phyloP scores from a whole-genome alignment of 2,797 vertebrate species.

The Pterois miles region DNA sequence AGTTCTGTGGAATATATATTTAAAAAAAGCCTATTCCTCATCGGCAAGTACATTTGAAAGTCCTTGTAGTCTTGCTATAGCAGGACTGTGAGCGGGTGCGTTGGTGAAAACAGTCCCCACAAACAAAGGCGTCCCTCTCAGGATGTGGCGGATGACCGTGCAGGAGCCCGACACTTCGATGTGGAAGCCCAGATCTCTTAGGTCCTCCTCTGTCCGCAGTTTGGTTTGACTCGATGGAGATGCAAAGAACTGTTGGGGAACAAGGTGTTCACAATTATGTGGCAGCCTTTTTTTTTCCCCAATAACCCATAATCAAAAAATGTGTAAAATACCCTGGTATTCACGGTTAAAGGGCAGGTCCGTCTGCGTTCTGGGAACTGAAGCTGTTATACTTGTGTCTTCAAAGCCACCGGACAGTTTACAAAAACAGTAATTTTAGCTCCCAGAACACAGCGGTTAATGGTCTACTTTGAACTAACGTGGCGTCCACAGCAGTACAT shows the following conservation, averaged over 20 bases:
- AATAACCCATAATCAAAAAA: background rate
- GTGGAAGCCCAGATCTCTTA: slow-evolving; percentile 88
- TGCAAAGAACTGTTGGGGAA: slow-evolving; percentile 88
- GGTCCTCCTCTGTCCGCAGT: slow-evolving; percentile 86
- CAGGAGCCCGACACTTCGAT: slow-evolving; percentile 94
- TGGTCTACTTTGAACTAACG: no score
- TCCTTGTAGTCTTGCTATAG: slow-evolving; percentile 90
- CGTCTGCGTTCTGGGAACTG: no score
- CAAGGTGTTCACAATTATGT: background rate
- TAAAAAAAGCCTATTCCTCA: slow-evolving; percentile 59
- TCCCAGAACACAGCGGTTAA: no score
- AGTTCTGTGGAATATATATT: background rate
- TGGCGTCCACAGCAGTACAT: no score
- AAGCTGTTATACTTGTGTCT: no score
- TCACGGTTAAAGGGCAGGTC: no score
- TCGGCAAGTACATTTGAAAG: slow-evolving; percentile 65
- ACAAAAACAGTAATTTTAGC: no score
- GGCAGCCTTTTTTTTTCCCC: no score
- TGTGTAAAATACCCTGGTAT: background rate
- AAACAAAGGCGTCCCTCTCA: slow-evolving; percentile 87
- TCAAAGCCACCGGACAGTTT: no score
- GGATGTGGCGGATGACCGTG: slow-evolving; percentile 91
- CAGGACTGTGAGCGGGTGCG: slow-evolving; percentile 87
- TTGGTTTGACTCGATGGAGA: slow-evolving; percentile 83
- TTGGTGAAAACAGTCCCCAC: slow-evolving; percentile 95